Percentiles rank a stretch among this genome's conserved stretches.
Conservation (phyloP, 2,113 vertebrate species). For the Microcebus ravelobensis region DNA sequence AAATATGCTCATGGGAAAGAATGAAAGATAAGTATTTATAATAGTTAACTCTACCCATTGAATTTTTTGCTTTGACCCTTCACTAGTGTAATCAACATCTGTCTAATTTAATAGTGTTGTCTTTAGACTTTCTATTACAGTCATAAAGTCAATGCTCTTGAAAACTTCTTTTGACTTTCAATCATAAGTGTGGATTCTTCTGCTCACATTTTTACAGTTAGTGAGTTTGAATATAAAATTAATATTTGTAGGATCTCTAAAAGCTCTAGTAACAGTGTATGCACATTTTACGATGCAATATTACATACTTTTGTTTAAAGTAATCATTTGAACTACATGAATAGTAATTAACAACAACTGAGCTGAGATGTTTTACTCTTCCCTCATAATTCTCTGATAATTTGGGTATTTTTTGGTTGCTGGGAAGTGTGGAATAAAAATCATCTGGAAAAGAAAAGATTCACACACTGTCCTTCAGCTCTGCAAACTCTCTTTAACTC, state of each 20-base stretch:
- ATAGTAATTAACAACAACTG: not conserved
- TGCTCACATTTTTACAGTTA: not conserved
- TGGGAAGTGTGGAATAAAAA: not conserved
- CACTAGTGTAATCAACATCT: not conserved
- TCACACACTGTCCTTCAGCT: not conserved
- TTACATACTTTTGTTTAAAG: not conserved
- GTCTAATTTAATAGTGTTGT: not conserved
- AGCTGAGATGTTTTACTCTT: not conserved
- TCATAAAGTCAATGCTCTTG: not conserved
- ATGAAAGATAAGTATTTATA: not conserved
- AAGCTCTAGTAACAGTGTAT: not conserved
- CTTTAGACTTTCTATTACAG: not conserved
- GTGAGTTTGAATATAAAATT: not conserved
- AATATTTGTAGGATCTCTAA: not conserved
- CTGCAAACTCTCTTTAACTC: not conserved
- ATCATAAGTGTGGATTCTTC: not conserved
- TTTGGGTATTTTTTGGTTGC: not conserved
- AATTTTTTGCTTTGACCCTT: not conserved
- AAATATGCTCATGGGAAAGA: not conserved
- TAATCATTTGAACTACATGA: not conserved
- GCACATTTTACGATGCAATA: not conserved
- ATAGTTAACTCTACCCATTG: not conserved
- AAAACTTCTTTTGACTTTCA: not conserved
- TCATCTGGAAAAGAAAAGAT: not conserved
- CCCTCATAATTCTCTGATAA: not conserved